Percentiles rank a stretch among this genome's conserved stretches.
These are phyloP conservation scores for Orchestia grillus DNA, from an alignment of 1,140 invertebrate species.

Conservation along the genomic window DNA sequence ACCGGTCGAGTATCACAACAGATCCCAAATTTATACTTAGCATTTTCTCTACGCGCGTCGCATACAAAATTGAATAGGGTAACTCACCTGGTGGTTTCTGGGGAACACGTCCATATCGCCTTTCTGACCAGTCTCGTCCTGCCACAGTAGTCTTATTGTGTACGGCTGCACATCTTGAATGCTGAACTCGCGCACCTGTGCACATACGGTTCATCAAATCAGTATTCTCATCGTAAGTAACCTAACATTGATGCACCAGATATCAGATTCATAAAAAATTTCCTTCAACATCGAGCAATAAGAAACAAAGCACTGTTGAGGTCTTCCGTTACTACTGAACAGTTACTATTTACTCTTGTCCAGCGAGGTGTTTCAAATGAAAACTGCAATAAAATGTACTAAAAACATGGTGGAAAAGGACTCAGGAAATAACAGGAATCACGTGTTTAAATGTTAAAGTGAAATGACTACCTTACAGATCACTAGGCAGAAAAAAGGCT, in stretches of 20 bases:
- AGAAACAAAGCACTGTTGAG: background rate
- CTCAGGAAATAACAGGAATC: too few species aligned
- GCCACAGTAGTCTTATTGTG: slow-evolving; percentile 88
- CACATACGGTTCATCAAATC: background rate
- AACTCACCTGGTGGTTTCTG: slow-evolving; percentile 78
- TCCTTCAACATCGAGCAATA: background rate
- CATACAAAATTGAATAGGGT: background rate
- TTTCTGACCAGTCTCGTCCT: slow-evolving; percentile 80
- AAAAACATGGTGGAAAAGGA: too few species aligned
- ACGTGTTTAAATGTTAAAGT: too few species aligned
- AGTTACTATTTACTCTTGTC: background rate
- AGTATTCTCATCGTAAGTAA: background rate
- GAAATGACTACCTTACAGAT: too few species aligned
- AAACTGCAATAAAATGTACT: too few species aligned
- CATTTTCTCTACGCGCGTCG: background rate
- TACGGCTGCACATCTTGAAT: slow-evolving; percentile 95
- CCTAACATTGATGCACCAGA: too few species aligned
- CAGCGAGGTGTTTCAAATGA: background rate
- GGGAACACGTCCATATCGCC: slow-evolving; percentile 85
- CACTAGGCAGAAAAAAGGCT: too few species aligned
- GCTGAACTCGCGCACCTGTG: slow-evolving; percentile 87
- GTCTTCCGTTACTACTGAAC: background rate
- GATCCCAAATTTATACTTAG: too few species aligned
- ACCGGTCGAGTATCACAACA: too few species aligned
- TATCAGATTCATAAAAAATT: background rate